These are phyloP conservation scores for Scalopus aquaticus DNA, from an alignment of 2,113 vertebrate species.

Conservation along the genomic window DNA sequence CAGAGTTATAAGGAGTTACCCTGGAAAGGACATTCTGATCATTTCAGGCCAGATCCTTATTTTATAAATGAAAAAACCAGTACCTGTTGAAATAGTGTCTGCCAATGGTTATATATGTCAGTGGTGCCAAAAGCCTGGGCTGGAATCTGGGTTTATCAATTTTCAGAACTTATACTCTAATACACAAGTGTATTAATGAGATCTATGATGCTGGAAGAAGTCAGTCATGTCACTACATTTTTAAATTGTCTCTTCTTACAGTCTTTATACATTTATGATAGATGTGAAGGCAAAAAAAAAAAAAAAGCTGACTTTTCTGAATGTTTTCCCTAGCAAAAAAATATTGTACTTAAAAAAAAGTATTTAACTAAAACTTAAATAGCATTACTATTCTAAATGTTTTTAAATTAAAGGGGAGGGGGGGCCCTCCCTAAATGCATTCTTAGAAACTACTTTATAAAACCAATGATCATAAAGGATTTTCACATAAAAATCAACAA, in stretches of 20 bases:
- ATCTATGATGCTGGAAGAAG: not conserved
- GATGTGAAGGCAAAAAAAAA: constrained; percentile 45
- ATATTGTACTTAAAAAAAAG: too few relatives aligned
- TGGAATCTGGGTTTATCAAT: not conserved
- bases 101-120: not conserved
- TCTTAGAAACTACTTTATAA: constrained; percentile 51
- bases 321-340: constrained; percentile 55
- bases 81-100: not conserved
- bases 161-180: constrained; percentile 6
- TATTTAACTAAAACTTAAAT: constrained; percentile 61
- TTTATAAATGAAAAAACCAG: not conserved
- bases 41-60: not conserved
- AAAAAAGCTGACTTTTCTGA: not conserved
- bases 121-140: not conserved
- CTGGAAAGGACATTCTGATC: not conserved
- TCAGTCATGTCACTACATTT: not conserved
- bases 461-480: constrained; percentile 53
- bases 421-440: not conserved
- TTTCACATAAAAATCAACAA: constrained; percentile 51
- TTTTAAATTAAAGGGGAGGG: constrained; percentile 30
- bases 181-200: not conserved
- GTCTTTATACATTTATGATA: constrained; percentile 1
- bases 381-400: constrained; percentile 43
- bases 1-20: not conserved
- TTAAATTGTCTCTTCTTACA: constrained; percentile 3